Evolutionary conservation across 2,888 invertebrate genomes (phyloP), one percentile per base, ranked within the genome.

Genomic region (Endotricha flammealis): DNA sequence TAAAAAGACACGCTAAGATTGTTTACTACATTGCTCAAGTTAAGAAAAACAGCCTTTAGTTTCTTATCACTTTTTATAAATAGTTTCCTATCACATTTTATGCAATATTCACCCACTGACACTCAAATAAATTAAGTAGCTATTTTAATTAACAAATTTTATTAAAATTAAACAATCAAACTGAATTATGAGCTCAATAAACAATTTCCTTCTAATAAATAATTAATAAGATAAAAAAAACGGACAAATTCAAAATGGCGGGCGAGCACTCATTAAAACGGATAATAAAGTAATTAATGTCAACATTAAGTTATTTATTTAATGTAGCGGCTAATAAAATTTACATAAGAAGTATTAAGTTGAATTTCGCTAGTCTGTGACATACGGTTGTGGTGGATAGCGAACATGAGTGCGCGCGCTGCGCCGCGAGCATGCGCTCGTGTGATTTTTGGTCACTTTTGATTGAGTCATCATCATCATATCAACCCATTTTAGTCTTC

Each of bases 261-360:
- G 29, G 22, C 28, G 23, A 20, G 42, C 45, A 22, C 29, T 35
- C 29, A 29, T 35, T 35, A 35, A 35, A 13, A 50, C 50, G 57
- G 57, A 60, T 66, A 64, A 71, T 70, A 59, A 65, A 73, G 70
- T 62, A 41, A 73, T 71, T 56, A 73, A 64, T 38, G 70, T 71
- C 69, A 45, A 45, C 48, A 38, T 40, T 25, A 31, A 41, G 50
- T 55, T 50, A 56, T 62, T 57, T 53, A 56, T 39, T 32, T 39
- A 37, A 42, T 41, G 32, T 46, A 32, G 38, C 40, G 29, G 36
- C 30, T 42, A 46, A 51, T 62, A 49, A 55, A 53, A 62, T 62
- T 59, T 46, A 50, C 58, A 59, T 60, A 53, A 44, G 22, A 22
- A 42, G 41, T 22, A 27, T 40, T 40, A 36, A 38, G 46, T 44